Base-by-base conservation (phyloP, 2,888 invertebrate species). In the Macaria liturata region DNA sequence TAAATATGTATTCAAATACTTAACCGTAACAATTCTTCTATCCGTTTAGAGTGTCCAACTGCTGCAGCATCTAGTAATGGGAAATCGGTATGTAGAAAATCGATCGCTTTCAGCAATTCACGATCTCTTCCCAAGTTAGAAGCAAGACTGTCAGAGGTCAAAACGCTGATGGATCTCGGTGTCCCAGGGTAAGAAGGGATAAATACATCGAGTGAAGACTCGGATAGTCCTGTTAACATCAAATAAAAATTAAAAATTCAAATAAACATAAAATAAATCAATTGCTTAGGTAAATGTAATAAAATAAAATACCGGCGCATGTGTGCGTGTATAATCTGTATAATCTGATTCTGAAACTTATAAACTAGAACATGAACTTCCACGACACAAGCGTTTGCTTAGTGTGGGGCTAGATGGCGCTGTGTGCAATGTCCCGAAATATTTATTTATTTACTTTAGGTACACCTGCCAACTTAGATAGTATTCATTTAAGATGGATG, bases 31-130 rank as follows among this genome's bases (percentile, higher is more conserved):
- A 83, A 67, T 31, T 67, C 64, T 61, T 73, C 69, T 48, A 88
- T 66, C 42, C 65, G 50, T 4, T 65, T 65, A 39, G 72, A 65
- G 65, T 88, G 78, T 37, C 84, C 86, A 37, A 74, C 67, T 72
- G 86, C 89, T 39, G 89, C 89, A 54, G 88, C 86, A 32, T 78
- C 66, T 34, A 89, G 69, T 32, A 86, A 80, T 0, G 78, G 79
- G 20, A 78, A 76, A 58, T 88, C 86, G 9, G 67, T 65, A 34
- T 86, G 81, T 3, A 90, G 68, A 53, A 78, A 83, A 7, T 83
- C 76, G n/a, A 85, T 65, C 42, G 80, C 80, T 51, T 70, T 59
- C 48, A 64, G 69, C 8, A 81, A 47, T 49, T 65, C 7, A 2
- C 20, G 34, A 31, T 44, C 32, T 42, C 39, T 45, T 0, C 56